Evolutionary conservation across 2,113 vertebrate genomes (phyloP).

Genomic region (Callospermophilus lateralis): DNA sequence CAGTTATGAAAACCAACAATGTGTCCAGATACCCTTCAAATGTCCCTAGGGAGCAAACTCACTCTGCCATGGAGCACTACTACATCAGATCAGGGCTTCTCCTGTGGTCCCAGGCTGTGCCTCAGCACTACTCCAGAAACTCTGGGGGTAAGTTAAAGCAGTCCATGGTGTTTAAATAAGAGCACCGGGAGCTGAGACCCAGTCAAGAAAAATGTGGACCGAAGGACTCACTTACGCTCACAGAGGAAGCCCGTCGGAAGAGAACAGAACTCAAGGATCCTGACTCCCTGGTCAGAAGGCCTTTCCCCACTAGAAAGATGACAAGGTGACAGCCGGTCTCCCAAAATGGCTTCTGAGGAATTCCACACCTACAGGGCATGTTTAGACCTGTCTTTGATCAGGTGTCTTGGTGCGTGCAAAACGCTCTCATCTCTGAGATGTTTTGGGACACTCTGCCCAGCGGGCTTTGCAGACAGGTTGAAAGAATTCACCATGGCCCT

Average conservation of each 20-base stretch:
- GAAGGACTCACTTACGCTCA: too few relatives aligned
- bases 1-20: neutral
- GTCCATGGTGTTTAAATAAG: neutral
- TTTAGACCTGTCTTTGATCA: neutral
- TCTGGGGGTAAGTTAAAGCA: neutral
- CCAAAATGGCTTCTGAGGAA: neutral
- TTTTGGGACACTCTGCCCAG: neutral
- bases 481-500: neutral
- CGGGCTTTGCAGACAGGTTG: neutral
- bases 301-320: neutral
- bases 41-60: neutral
- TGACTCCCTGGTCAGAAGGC: neutral
- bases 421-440: neutral
- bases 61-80: neutral
- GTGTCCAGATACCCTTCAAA: neutral
- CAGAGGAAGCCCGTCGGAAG: too few relatives aligned
- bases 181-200: neutral
- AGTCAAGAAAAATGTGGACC: neutral
- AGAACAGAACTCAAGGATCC: neutral
- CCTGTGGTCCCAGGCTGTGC: neutral
- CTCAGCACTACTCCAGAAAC: neutral
- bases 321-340: slow-evolving; percentile 8
- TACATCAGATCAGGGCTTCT: neutral
- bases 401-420: neutral
- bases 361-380: neutral